Evolutionary conservation across 2,113 vertebrate genomes (phyloP), one percentile per base, ranked within the genome.

Genomic region (Brachypodius melanocephalos): DNA sequence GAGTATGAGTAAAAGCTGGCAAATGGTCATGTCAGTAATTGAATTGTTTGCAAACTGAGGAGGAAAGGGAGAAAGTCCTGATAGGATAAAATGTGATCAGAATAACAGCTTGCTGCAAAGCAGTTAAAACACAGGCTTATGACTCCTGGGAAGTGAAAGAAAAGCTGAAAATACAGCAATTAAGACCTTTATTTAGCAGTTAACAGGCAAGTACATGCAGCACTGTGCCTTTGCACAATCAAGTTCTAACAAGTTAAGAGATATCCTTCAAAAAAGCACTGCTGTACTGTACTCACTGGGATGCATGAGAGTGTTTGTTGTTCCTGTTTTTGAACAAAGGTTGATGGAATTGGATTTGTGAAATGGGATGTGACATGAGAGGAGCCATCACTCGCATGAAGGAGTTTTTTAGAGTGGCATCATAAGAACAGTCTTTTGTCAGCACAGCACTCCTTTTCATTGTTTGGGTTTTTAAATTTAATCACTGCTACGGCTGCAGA

Each of bases 131-230:
- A 55, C 19, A 17, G 63, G 36, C 46, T 69, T 69, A 11, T 49
- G 48, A 36, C 51, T 69, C 49, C 46, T 83, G 78, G 34, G 72
- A 93, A 90, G 18, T 55, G 55, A 71, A 42, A 67, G 49, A 83
- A 89, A 88, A 88, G 19, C 34, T 83, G 59, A 73, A 94, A 93
- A 94, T 80, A 57, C 14, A 89, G 38, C 42, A 94, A 79, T 95
- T 87, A 91, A 88, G 81, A 49, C 8, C 26, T 87, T 82, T 89
- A 45, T 83, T 90, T 94, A 80, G 46, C 51, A 80, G 63, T 71
- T 80, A 94, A 45, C 67, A 80, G 63, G 63, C 18, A 80, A 94
- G 38, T 34, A 34, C 72, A 34, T 78, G 71, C 40, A 91, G 67
- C 59, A 62, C 34, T 40, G 21, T 91, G 52, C 40, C 28, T 88